phyloP scores from a whole-genome alignment of 2,888 invertebrate genomes.

The Campoplex nolae region DNA sequence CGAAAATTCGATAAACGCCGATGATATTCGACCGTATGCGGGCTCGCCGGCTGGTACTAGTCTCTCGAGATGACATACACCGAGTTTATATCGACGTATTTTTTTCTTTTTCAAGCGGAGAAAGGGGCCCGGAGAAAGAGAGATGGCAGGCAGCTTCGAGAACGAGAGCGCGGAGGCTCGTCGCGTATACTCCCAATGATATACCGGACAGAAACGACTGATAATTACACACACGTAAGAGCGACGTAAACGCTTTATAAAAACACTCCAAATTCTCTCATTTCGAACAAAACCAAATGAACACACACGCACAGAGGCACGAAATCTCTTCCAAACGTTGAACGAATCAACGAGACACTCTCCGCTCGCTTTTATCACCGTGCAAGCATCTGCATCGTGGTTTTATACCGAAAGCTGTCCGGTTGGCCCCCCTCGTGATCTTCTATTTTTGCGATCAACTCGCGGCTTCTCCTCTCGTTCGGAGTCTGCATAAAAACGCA shows the following conservation, averaged over 20 bases:
- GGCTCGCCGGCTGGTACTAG: constrained; percentile 42
- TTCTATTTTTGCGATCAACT: constrained; percentile 75
- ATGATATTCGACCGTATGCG: constrained; percentile 7
- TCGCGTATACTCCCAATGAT: background rate
- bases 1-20: background rate
- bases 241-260: background rate
- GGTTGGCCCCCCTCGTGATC: constrained; percentile 71
- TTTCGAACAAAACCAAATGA: background rate
- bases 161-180: constrained; percentile 32
- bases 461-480: constrained; percentile 50
- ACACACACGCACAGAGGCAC: background rate
- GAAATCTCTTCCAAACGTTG: background rate
- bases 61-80: constrained; percentile 52
- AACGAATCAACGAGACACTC: background rate
- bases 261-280: background rate
- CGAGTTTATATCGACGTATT: constrained; percentile 14
- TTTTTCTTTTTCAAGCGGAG: constrained; percentile 23
- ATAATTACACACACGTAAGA: background rate
- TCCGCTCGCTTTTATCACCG: constrained; percentile 35
- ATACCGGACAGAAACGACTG: background rate
- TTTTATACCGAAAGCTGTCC: constrained; percentile 75
- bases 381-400: constrained; percentile 61
- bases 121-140: constrained; percentile 11
- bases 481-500: constrained; percentile 15
- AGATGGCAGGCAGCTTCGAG: constrained; percentile 4